Evolutionary conservation across 2,888 invertebrate genomes (phyloP).

Genomic region (Esperia sulphurella): DNA sequence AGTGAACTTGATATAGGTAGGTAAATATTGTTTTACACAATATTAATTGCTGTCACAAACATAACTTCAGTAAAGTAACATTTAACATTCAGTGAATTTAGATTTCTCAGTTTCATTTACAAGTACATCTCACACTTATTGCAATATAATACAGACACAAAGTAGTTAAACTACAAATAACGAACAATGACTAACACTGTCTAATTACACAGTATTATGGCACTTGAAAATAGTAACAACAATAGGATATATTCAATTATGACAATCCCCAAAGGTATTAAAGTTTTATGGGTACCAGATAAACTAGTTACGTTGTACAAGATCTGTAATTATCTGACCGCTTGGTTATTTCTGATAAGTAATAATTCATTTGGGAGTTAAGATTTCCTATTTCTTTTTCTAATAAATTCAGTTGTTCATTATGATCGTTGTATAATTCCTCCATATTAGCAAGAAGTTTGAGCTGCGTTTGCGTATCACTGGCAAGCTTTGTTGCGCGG

Average conservation of each 20-base stretch:
- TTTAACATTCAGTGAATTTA: neutral
- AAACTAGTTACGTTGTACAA: conserved; percentile 64
- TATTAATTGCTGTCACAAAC: no score
- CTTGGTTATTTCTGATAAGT: conserved; percentile 80
- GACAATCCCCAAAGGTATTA: neutral
- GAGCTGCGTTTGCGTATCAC: conserved; percentile 86
- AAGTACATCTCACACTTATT: conserved; percentile 29
- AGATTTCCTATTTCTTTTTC: conserved; percentile 81
- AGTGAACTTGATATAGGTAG: no score
- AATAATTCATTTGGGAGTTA: conserved; percentile 81
- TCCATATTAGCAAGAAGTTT: conserved; percentile 86
- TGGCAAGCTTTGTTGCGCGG: conserved; percentile 90
- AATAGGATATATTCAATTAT: neutral
- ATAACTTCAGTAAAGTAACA: neutral
- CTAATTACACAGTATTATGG: conserved; percentile 41
- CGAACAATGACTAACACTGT: conserved; percentile 34
- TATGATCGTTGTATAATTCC: conserved; percentile 82
- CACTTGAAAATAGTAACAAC: conserved; percentile 35
- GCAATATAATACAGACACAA: conserved; percentile 36
- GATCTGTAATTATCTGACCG: conserved; percentile 82
- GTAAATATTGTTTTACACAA: no score
- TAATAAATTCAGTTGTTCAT: conserved; percentile 78
- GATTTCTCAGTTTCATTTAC: conserved; percentile 12
- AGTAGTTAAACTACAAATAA: conserved; percentile 52
- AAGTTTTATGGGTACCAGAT: neutral